Evolutionary conservation across 2,797 vertebrate species (phyloP), one percentile per base, ranked within the genome.

Genomic region (Pipistrellus pipistrellus): DNA sequence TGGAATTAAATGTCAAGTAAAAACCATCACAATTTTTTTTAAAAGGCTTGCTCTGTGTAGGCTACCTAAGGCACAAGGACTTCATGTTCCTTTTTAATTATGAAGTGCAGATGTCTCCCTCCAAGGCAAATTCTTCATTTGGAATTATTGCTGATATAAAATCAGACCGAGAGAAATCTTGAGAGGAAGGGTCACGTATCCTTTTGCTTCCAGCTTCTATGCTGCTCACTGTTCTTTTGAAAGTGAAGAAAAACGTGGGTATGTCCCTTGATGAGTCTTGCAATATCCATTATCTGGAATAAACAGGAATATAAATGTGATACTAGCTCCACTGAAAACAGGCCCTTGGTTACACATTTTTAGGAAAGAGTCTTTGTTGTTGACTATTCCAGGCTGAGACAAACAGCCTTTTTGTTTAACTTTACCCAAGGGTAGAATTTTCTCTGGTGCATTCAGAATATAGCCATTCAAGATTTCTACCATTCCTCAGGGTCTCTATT

Each of bases 1-100:
- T 72, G 41, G 46, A 86, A 68, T 88, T 94, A 93, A 84, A 96
- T 85, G 59, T 85, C 77, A 93, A 51, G 18, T 95, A 64, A 77
- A 48, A 85, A 78, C 83, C 64, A 32, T n/a, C 41, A 57, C 55
- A 62, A 18, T 85, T 93, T 88, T 93, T 88, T 88, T 66, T 38
- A 51, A 76, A 76, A 91, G 84, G 32, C 48, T 48, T 87, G 17
- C 23, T 94, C 13, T 69, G 13, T 73, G 30, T 25, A 82, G 69
- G 55, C 48, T 32, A 71, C 41, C 20, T 90, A 48, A 75, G 59
- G 75, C 3, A 2, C 18, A 30, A 72, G 69, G 55, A 32, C 32
- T 35, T 73, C 84, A 20, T 30, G 13, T 90, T 85, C 69, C 53
- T 92, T 69, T 72, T 89, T 89, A 69, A 88, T 91, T 75, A 81